Evolutionary conservation across 1,140 invertebrate genomes (phyloP).

Genomic region (Pseudomyrmex flavicornis): DNA sequence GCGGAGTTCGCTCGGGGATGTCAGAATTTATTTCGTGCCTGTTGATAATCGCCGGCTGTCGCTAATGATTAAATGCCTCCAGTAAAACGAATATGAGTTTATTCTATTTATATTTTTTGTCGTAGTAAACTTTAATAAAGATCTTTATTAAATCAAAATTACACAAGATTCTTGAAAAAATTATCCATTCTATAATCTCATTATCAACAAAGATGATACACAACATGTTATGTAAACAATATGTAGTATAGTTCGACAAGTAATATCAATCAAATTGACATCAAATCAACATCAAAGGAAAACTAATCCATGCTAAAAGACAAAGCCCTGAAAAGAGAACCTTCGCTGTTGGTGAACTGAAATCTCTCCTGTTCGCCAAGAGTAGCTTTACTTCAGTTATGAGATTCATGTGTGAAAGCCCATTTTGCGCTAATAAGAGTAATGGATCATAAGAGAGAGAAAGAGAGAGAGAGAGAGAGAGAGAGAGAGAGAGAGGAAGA

Average conservation of each 20-base stretch:
- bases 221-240: background rate
- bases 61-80: background rate
- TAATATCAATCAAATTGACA: conserved; percentile 26
- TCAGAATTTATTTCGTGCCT: conserved; percentile 2
- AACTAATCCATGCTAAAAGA: background rate
- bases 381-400: conserved; percentile 28
- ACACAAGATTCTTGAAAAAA: too few species aligned
- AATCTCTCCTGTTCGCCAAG: background rate
- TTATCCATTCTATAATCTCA: background rate
- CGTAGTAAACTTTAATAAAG: background rate
- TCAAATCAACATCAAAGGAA: conserved; percentile 5
- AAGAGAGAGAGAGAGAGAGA: background rate
- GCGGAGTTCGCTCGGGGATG: background rate
- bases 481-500: background rate
- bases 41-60: conserved; percentile 1
- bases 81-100: background rate
- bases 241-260: background rate
- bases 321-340: background rate
- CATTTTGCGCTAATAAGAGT: conserved; percentile 71
- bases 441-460: conserved; percentile 57
- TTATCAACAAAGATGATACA: background rate
- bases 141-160: too few species aligned
- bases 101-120: too few species aligned
- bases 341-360: background rate
- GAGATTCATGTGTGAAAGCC: conserved; percentile 38